These are phyloP conservation scores for Hirudo medicinalis DNA, from an alignment of 1,140 invertebrate species.

Conservation along the genomic window DNA sequence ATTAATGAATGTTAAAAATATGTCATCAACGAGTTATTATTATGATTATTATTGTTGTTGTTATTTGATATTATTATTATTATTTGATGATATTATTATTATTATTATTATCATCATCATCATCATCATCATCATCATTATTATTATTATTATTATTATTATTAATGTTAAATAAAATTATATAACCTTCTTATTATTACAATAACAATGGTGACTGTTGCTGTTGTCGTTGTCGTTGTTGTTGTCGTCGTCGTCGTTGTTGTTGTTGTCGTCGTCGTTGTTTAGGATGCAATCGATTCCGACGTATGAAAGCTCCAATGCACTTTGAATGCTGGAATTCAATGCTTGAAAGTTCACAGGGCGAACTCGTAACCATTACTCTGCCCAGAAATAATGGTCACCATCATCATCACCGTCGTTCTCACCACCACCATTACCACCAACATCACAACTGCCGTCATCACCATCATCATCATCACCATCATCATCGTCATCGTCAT, in stretches of 20 bases:
- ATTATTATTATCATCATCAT: too few relatives aligned
- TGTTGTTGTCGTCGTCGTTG: background rate
- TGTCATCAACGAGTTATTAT: too few relatives aligned
- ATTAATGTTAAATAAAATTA: too few relatives aligned
- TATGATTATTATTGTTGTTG: background rate
- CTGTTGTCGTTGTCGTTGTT: background rate
- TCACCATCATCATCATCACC: background rate
- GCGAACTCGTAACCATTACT: background rate
- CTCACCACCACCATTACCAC: too few relatives aligned
- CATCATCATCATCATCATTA: too few relatives aligned
- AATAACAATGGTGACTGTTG: background rate
- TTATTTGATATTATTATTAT: background rate
- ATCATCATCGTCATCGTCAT: background rate
- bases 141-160: too few relatives aligned
- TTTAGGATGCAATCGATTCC: background rate
- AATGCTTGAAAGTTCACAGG: background rate
- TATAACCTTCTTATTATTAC: too few relatives aligned
- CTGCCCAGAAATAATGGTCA: background rate
- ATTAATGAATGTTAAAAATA: too few relatives aligned
- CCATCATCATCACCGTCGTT: constrained; percentile 3
- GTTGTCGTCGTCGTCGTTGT: background rate
- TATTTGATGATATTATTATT: too few relatives aligned
- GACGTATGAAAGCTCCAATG: background rate
- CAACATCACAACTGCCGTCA: background rate
- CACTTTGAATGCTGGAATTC: background rate